phyloP scores from a whole-genome alignment of 2,888 invertebrate species.

The Cyaniris semiargus region DNA sequence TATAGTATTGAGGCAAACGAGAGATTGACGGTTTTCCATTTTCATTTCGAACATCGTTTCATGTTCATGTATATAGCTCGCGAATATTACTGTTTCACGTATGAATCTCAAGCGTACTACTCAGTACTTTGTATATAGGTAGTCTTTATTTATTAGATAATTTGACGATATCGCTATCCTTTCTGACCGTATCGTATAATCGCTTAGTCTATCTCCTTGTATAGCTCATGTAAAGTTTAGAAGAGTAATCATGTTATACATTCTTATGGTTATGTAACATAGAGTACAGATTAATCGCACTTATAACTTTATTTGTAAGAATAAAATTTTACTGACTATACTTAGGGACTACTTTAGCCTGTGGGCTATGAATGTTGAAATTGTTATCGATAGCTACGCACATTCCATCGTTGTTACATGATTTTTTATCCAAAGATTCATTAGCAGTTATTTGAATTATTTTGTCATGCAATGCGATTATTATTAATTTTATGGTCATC shows the following conservation, averaged over 20 bases:
- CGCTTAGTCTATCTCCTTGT: conserved; percentile 26
- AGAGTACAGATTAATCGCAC: conserved; percentile 56
- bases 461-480: conserved; percentile 41
- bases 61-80: conserved; percentile 43
- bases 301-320: conserved; percentile 44
- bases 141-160: conserved; percentile 58
- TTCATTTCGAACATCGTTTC: conserved; percentile 26
- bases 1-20: conserved; percentile 22
- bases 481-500: background rate
- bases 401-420: conserved; percentile 62
- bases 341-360: conserved; percentile 30
- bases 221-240: conserved; percentile 49
- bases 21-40: conserved; percentile 1
- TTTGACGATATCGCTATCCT: conserved; percentile 26
- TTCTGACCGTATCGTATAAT: conserved; percentile 18
- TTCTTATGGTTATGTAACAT: conserved; percentile 57
- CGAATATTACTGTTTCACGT: conserved; percentile 56
- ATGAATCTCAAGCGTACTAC: conserved; percentile 66
- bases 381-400: conserved; percentile 54
- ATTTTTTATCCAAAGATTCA: conserved; percentile 71
- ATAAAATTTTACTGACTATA: conserved; percentile 36
- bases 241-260: conserved; percentile 44
- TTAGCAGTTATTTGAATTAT: conserved; percentile 44
- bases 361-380: conserved; percentile 39
- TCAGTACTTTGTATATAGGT: conserved; percentile 54